Evolutionary conservation across 2,888 invertebrate species (phyloP), one percentile per base, ranked within the genome.

Genomic region (Erebia palarica): DNA sequence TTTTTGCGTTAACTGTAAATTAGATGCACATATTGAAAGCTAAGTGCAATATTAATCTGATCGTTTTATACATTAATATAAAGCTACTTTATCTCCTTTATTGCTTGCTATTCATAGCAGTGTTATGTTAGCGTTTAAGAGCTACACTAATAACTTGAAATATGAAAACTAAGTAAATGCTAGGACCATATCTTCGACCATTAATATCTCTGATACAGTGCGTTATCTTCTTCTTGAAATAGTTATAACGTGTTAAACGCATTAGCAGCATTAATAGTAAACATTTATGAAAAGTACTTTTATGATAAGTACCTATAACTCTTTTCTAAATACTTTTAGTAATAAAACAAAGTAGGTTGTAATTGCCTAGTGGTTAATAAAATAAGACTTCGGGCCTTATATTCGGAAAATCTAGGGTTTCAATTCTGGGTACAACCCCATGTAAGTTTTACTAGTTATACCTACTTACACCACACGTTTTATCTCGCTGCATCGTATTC

Each of bases 181-280:
- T 61, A 53, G 10, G 0, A 42, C 51, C 51, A 49, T 80, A 81
- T 78, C 78, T 78, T 72, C 78, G 75, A 76, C 77, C 74, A 69
- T 68, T 58, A 67, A 47, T 49, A 21, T 47, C 21, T 9, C 47
- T 14, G 47, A 59, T 21, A 63, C 13, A 21, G 61, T 61, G 13
- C 18, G 47, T 61, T 61, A 61, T 61, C 61, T 47, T 47, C 16
- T 61, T 61, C 61, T 61, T 61, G 13, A 21, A 61, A 61, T 61
- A 18, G 49, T 63, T 63, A 49, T 63, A 63, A 63, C 49, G 55
- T 55, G n/a, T 65, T 53, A 13, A 53, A 53, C 42, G 10, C 65
- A 65, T 51, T 53, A 16, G 16, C 53, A 61, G 18, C 21, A 63
- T 49, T 63, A 47, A 36, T 47, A 47, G 44, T 21, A 47, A 49